Evolutionary conservation across 2,113 vertebrate genomes (phyloP).

Genomic region (Marmota flaviventris): DNA sequence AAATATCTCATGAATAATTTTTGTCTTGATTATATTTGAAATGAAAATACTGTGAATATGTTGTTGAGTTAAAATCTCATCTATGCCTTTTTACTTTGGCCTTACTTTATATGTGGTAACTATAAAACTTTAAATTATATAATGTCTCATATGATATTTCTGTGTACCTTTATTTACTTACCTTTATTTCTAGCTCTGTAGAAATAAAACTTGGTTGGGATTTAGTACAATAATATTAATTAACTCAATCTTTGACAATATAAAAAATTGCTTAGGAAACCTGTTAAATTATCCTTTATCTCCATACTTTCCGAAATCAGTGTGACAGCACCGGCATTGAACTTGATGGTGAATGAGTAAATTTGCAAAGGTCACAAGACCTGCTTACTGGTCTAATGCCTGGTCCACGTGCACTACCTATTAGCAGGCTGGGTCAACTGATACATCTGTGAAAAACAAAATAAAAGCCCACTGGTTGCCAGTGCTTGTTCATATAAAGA

Average conservation of each 20-base stretch:
- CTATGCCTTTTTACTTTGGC: background rate
- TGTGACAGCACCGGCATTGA: background rate
- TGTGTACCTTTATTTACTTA: background rate
- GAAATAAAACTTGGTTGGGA: background rate
- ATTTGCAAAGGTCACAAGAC: background rate
- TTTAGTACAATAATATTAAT: background rate
- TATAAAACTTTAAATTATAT: background rate
- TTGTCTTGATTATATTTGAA: constrained; percentile 25
- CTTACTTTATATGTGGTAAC: constrained; percentile 24
- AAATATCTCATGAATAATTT: background rate
- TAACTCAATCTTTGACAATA: background rate
- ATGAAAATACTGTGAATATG: background rate
- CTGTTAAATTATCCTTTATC: background rate
- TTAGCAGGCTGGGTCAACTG: background rate
- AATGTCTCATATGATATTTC: background rate
- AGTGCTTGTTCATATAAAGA: constrained; percentile 13
- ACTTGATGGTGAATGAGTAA: background rate
- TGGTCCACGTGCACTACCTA: background rate
- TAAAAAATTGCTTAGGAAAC: background rate
- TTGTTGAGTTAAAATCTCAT: constrained; percentile 20
- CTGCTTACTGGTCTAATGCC: background rate
- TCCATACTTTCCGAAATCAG: background rate
- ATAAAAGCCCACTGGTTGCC: background rate
- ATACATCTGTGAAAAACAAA: background rate
- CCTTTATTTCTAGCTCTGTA: background rate